Evolutionary conservation across 2,797 vertebrate genomes (phyloP), one percentile per base, ranked within the genome.

Genomic region (Mastacembelus armatus): DNA sequence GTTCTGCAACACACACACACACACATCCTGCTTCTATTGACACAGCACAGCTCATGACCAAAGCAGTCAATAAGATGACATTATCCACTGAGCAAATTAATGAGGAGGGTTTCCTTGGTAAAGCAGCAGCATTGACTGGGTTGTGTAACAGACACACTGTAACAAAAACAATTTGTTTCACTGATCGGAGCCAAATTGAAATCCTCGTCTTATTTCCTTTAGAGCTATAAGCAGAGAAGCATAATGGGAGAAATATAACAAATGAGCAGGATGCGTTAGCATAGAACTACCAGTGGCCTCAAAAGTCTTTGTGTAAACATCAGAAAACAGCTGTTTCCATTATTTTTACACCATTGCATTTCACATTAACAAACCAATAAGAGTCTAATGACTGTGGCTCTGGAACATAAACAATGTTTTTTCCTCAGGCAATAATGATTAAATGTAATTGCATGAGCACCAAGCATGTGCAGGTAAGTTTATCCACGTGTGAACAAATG

Each of bases 31-130:
- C 18, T 44, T 40, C 19, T 30, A 57, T n/a, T 38, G 49, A 48
- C 32, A 55, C 19, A 45, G 38, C 51, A 29, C 22, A 64, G 56
- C 15, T n/a, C 24, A 38, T 7, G 5, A 63, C 55, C 21, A 44
- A 42, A 63, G 10, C 22, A 33, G 71, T 81, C 73, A 71, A 83
- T 74, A 48, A 4, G 38, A 66, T 35, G 18, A 50, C 61, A 61
- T 59, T 61, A 59, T 36, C 42, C 39, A 63, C 52, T 16, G 2
- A 54, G 63, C 47, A 67, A 72, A 71, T 43, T 22, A 55, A 63
- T 48, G 16, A 21, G 33, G 63, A 30, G 55, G 32, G 51, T 56
- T 74, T 48, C 35, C 42, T 24, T 30, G 52, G 51, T 71, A 44
- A 80, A 77, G 57, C 68, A 57, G 38, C 62, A 73, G 44, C 29